These are phyloP conservation scores for Eristalis pertinax DNA, from an alignment of 2,888 invertebrate species.

Conservation along the genomic window DNA sequence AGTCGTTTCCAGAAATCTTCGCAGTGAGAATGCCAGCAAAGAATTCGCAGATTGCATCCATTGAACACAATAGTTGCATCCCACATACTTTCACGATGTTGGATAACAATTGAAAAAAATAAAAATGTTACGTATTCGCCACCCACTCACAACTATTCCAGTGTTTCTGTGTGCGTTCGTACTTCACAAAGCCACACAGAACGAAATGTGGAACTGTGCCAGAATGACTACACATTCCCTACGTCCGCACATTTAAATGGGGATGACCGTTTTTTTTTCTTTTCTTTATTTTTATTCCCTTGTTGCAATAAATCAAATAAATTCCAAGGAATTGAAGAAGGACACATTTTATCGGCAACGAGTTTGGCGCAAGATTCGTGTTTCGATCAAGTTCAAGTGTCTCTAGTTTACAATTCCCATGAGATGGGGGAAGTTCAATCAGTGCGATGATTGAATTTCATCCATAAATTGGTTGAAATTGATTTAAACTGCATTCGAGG, in stretches of 20 bases:
- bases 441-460: too few relatives aligned
- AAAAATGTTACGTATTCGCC: slow-evolving; percentile 38
- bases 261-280: neutral
- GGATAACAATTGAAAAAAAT: neutral
- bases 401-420: neutral
- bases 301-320: neutral
- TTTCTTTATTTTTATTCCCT: neutral
- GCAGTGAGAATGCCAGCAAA: neutral
- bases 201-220: neutral
- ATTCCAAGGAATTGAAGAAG: neutral
- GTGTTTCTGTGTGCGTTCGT: neutral
- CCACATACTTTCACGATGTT: neutral
- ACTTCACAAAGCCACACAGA: neutral
- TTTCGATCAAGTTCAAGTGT: neutral
- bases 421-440: neutral
- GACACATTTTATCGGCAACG: too few relatives aligned
- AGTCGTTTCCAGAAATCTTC: neutral
- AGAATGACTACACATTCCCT: neutral
- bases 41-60: neutral
- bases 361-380: neutral
- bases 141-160: neutral
- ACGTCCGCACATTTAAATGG: neutral
- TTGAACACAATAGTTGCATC: neutral
- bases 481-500: too few relatives aligned
- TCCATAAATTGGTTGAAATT: too few relatives aligned